Evolutionary conservation across 2,888 invertebrate genomes (phyloP), one percentile per base, ranked within the genome.

Genomic region (Napeogenes sylphis): DNA sequence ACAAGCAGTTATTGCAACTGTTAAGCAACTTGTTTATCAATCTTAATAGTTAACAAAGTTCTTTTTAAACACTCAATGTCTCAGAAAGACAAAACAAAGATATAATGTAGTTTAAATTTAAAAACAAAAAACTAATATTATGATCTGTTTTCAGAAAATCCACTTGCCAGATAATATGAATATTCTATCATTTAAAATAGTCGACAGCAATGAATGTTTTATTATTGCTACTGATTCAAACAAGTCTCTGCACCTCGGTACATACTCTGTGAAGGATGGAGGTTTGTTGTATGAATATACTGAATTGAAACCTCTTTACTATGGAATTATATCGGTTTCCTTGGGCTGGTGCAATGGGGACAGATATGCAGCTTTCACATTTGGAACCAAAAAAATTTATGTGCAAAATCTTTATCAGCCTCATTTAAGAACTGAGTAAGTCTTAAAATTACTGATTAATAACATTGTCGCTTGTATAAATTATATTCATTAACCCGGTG

Each of bases 291-390:
- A 77, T 71, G 73, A 79, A 12, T 85, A 80, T 58, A 70, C 32
- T 53, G 72, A 75, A 2, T 64, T 64, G 21, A 68, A 62, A 38
- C 61, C 73, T 30, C 21, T 68, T 12, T 77, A 75, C 65, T 73
- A 68, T 65, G 74, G 77, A 4, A 72, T 88, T 68, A 69, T 88
- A 10, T 74, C 76, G 59, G 84, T 89, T 0, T 79, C 88, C 0
- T 64, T 91, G n/a, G 91, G 91, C 6, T 79, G 78, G 74, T 85
- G 80, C 62, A 76, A 84, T 57, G 81, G 82, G 33, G 83, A 86
- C 21, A 78, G 76, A 71, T 87, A 82, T 81, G 91, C 83, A 54
- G 90, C 89, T 12, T 72, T 91, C 30, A 75, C 77, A 32, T 89
- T 90, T 76, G 90, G 87, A 45, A 82, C 85, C 1, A 81, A 78